Evolutionary conservation across 2,797 vertebrate species (phyloP).

Genomic region (Diplodus puntazzo): DNA sequence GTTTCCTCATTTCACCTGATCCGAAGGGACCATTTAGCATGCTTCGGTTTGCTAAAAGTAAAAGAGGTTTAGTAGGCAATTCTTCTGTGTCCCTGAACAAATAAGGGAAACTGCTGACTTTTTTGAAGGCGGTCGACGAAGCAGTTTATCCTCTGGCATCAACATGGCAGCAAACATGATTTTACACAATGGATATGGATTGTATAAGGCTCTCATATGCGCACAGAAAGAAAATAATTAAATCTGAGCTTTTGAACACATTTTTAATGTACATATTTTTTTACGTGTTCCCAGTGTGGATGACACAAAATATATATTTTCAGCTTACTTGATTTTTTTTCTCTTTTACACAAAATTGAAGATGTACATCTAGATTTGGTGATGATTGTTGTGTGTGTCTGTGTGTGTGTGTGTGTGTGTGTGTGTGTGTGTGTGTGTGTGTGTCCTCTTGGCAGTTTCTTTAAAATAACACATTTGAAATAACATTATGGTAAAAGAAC

Average conservation of each 20-base stretch:
- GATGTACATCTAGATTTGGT: not conserved
- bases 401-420: constrained; percentile 4
- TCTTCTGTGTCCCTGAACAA: constrained; percentile 76
- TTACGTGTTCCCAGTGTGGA: not conserved
- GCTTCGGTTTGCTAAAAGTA: constrained; percentile 69
- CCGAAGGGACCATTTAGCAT: constrained; percentile 67
- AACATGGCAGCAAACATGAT: constrained; percentile 58
- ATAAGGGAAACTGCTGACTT: constrained; percentile 76
- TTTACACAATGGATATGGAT: constrained; percentile 49
- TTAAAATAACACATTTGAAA: too few relatives aligned
- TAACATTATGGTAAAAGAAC: too few relatives aligned
- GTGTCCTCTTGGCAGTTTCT: too few relatives aligned
- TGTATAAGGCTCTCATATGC: not conserved
- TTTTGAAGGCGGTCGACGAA: constrained; percentile 57
- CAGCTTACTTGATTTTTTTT: not conserved
- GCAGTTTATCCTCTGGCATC: constrained; percentile 68
- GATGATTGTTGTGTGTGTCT: not conserved
- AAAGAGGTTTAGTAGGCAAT: constrained; percentile 71
- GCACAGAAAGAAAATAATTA: not conserved
- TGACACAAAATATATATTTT: not conserved
- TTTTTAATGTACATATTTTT: not conserved
- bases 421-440: not conserved
- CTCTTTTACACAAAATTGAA: not conserved
- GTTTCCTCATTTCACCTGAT: constrained; percentile 60
- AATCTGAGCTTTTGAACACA: too few relatives aligned